Percentiles rank a stretch among this genome's conserved stretches.
These are phyloP conservation scores for Pseudomyrmex concolor DNA, from an alignment of 1,140 invertebrate genomes.

Conservation along the genomic window DNA sequence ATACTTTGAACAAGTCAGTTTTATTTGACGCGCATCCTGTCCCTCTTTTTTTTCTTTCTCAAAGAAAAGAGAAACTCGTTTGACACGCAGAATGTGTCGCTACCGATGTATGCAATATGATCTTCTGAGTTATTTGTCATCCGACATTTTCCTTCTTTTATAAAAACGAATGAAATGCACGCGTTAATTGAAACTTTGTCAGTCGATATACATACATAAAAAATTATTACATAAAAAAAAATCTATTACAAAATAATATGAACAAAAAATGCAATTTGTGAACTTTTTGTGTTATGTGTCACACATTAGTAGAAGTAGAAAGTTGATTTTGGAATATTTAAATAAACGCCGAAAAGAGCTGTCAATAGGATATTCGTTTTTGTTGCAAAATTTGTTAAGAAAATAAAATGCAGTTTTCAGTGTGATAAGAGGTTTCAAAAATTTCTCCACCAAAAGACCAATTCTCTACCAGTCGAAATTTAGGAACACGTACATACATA, in stretches of 20 bases:
- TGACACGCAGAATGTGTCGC: slow-evolving; percentile 30
- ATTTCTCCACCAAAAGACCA: neutral
- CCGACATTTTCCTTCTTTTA: neutral
- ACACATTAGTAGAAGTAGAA: too few relatives aligned
- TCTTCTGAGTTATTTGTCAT: slow-evolving; percentile 14
- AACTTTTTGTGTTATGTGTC: neutral
- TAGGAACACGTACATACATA: slow-evolving; percentile 61
- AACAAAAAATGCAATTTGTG: neutral
- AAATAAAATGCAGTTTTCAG: slow-evolving; percentile 13
- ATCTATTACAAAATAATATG: too few relatives aligned
- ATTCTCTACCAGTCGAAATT: slow-evolving; percentile 54
- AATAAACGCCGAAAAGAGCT: slow-evolving; percentile 3
- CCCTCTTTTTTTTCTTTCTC: slow-evolving; percentile 24
- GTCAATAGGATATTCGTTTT: neutral
- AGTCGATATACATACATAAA: too few relatives aligned
- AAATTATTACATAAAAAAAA: too few relatives aligned
- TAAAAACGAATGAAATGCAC: neutral
- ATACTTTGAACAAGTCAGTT: slow-evolving; percentile 33
- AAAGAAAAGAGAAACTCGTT: slow-evolving; percentile 46
- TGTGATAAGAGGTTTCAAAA: slow-evolving; percentile 31
- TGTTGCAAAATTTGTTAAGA: neutral
- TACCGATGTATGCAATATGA: slow-evolving; percentile 30
- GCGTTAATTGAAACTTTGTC: neutral
- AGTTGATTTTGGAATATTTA: slow-evolving; percentile 10
- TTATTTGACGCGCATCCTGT: slow-evolving; percentile 27